A percentile compares a stretch with the other conserved stretches of the same genome.
Evolutionary conservation across 2,113 vertebrate species (phyloP).

Genomic region (Nipponia nippon): DNA sequence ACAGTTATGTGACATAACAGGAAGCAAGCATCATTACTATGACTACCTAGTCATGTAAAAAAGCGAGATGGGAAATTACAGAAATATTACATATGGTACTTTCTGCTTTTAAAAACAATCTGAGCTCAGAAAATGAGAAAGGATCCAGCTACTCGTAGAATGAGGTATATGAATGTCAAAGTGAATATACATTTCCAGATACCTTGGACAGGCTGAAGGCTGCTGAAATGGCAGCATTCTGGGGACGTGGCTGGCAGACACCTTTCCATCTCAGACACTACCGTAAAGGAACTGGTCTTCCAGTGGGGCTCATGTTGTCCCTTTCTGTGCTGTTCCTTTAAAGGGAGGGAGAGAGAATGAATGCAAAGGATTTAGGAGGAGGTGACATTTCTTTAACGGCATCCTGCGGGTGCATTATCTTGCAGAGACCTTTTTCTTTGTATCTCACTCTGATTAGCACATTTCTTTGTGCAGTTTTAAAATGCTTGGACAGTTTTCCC

Average conservation of each 20-base stretch:
- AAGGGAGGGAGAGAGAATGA: neutral
- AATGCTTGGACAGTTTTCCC: slow-evolving; percentile 23
- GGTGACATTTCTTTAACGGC: neutral
- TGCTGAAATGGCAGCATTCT: neutral
- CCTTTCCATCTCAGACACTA: neutral
- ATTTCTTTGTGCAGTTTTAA: slow-evolving; percentile 27
- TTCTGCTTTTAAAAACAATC: neutral
- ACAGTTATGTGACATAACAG: neutral
- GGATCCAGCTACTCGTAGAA: neutral
- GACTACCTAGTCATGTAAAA: neutral
- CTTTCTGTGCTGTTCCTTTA: neutral
- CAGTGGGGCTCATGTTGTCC: neutral
- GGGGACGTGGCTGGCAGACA: neutral
- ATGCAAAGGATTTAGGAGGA: slow-evolving; percentile 13
- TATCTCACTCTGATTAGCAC: slow-evolving; percentile 13
- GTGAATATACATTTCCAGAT: neutral
- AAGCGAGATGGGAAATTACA: neutral
- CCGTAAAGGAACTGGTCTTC: neutral
- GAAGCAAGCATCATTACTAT: neutral
- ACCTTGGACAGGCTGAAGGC: neutral
- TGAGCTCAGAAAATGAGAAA: neutral
- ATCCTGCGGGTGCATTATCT: neutral
- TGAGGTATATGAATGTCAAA: neutral
- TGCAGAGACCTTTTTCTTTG: neutral
- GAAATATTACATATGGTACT: neutral